These are phyloP conservation scores for human DNA, from an alignment of 2,113 vertebrate genomes.

Conservation along the genomic window GRCh38 chr2:222554501-222555000, in stretches of 20 bases:
- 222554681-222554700: background rate
- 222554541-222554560: background rate
- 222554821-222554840: background rate
- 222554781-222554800: too few species aligned
- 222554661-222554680: background rate
- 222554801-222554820: background rate
- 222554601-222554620: background rate
- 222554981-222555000: background rate
- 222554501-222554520: background rate
- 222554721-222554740: fast-evolving
- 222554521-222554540: background rate
- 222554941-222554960: background rate
- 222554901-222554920: background rate
- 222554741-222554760: background rate
- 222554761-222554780: background rate
- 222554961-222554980: background rate
- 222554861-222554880: background rate
- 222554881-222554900: background rate
- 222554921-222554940: background rate
- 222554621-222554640: background rate
- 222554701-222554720: background rate
- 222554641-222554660: background rate
- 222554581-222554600: background rate
- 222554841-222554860: background rate
- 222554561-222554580: background rate